Evolutionary conservation across 2,888 invertebrate species (phyloP).

Genomic region (Melanophora roralis): DNA sequence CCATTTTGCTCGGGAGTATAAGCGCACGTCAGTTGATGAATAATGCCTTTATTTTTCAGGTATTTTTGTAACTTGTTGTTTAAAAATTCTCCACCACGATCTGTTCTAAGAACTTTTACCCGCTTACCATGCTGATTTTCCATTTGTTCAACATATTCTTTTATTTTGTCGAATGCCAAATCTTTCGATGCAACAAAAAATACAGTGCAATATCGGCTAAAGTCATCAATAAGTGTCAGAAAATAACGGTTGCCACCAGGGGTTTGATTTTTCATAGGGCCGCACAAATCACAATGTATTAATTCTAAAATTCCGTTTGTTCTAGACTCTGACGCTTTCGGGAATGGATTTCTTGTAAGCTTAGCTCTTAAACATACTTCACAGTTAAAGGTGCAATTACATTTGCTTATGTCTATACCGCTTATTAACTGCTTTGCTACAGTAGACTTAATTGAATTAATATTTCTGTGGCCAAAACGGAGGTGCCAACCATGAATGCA

Average conservation of each 20-base stretch:
- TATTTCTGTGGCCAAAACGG: slow-evolving; percentile 30
- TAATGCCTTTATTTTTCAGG: too few species aligned
- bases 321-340: slow-evolving; percentile 22
- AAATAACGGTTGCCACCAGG: slow-evolving; percentile 21
- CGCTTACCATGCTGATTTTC: slow-evolving; percentile 1
- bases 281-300: slow-evolving; percentile 29
- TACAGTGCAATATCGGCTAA: slow-evolving; percentile 37
- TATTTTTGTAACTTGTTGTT: background rate
- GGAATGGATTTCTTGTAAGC: slow-evolving; percentile 18
- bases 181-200: too few species aligned
- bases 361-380: slow-evolving; percentile 33
- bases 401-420: too few species aligned
- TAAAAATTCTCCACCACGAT: background rate
- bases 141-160: slow-evolving; percentile 12
- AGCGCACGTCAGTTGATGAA: too few species aligned
- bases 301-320: slow-evolving; percentile 17
- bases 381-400: too few species aligned
- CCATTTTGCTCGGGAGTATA: too few species aligned
- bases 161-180: slow-evolving; percentile 34
- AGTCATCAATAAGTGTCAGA: too few species aligned
- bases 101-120: background rate
- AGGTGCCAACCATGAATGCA: too few species aligned
- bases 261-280: slow-evolving; percentile 25
- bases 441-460: background rate
- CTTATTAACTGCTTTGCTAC: too few species aligned